Evolutionary conservation across 2,888 invertebrate genomes (phyloP).

Genomic region (Ophioninae sp.): DNA sequence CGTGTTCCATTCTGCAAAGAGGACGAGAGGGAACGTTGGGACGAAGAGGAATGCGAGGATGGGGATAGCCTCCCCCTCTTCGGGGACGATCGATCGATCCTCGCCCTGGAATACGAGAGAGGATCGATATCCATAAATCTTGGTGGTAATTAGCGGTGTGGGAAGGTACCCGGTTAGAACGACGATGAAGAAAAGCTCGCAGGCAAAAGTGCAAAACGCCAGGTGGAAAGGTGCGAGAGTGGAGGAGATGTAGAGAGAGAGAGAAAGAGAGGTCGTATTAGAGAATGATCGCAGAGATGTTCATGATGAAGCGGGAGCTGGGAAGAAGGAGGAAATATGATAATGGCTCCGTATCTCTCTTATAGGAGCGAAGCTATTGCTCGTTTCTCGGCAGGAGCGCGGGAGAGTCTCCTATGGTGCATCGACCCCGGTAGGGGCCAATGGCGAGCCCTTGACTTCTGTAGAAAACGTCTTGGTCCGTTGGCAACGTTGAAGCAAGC

Average conservation of each 20-base stretch:
- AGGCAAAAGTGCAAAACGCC: constrained; percentile 45
- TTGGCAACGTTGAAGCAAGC: constrained; percentile 9
- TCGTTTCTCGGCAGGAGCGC: constrained; percentile 37
- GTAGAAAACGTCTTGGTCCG: constrained; percentile 28
- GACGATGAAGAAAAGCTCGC: constrained; percentile 26
- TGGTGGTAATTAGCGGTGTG: constrained; percentile 63
- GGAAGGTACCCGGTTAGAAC: constrained; percentile 27
- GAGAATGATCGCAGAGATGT: constrained; percentile 36
- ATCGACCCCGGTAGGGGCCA: constrained; percentile 56
- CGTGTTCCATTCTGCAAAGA: constrained; percentile 24
- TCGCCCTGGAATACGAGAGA: constrained; percentile 42
- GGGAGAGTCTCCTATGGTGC: constrained; percentile 48
- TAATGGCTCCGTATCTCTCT: constrained; percentile 55
- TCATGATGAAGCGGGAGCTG: constrained; percentile 37
- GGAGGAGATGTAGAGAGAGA: neutral
- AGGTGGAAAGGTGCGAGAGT: constrained; percentile 29
- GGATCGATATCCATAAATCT: constrained; percentile 66
- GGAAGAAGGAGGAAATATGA: constrained; percentile 56
- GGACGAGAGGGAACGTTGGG: constrained; percentile 10
- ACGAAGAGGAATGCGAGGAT: constrained; percentile 22
- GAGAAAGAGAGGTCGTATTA: constrained; percentile 30
- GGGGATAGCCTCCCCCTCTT: constrained; percentile 22
- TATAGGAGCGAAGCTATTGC: constrained; percentile 39
- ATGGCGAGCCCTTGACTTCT: constrained; percentile 55
- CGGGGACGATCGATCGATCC: constrained; percentile 56